Evolutionary conservation across 2,888 invertebrate genomes (phyloP), one percentile per base, ranked within the genome.

Genomic region (Yponomeuta malinellus): DNA sequence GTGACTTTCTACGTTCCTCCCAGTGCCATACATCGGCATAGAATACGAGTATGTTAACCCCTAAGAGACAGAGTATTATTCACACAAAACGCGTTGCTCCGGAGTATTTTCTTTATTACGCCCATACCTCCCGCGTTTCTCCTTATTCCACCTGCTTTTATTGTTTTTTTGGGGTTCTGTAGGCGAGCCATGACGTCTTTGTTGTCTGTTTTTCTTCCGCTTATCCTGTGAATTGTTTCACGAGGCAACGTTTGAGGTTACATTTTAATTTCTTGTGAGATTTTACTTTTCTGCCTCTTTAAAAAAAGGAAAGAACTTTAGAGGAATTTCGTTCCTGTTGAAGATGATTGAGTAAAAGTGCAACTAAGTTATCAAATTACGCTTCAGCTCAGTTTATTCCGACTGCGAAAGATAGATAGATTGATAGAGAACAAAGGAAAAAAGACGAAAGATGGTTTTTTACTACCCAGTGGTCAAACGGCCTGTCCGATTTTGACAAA

Each of bases 51-150:
- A 68, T 23, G 68, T 68, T 68, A 68, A 48, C 48, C 68, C 52
- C 15, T n/a, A 48, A 23, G 48, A 68, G 68, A 8, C 43, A 48
- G 10, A 43, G 43, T 23, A 71, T 68, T 71, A 67, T 67, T 68
- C 69, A 83, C 78, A 79, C 77, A 77, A 78, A 80, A 77, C 79
- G 76, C 80, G 78, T 80, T 79, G 80, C 79, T 82, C 78, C 76
- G 74, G 73, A 83, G 86, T 81, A 83, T 85, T 87, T 87, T 84
- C 84, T 87, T 87, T 88, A 88, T 88, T 86, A 84, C 83, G 81
- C 80, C 79, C 82, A 83, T 84, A 52, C 83, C 80, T 75, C 77
- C 77, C 81, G 79, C 78, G 76, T 76, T 75, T 76, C 10, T 78
- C 81, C 81, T 84, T 84, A 82, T 81, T 84, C 80, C 79, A 78